Percentiles rank a stretch among this genome's conserved stretches.
Conservation (phyloP, 2,797 vertebrate species). For the Knipowitschia caucasica region DNA sequence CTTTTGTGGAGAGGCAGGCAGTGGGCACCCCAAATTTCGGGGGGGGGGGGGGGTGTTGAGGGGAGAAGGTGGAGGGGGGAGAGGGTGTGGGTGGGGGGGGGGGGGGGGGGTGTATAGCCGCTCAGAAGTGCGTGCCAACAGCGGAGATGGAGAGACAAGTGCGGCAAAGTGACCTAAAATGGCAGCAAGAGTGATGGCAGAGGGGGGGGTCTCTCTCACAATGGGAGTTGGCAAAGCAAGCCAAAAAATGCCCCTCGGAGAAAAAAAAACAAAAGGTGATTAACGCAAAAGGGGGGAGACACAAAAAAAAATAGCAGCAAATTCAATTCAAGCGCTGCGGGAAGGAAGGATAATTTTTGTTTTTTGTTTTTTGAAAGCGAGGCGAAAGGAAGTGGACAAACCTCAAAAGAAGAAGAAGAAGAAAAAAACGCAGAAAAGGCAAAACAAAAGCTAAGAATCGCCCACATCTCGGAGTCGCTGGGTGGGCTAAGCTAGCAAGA, state of each 20-base stretch:
- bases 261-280: slow-evolving; percentile 38
- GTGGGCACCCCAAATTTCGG: slow-evolving; percentile 72
- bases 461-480: slow-evolving; percentile 47
- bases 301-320: slow-evolving; percentile 42
- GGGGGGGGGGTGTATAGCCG: slow-evolving; percentile 10
- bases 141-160: slow-evolving; percentile 76
- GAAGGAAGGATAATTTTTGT: slow-evolving; percentile 24
- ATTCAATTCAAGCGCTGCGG: slow-evolving; percentile 45
- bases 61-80: slow-evolving; percentile 52
- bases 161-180: slow-evolving; percentile 71
- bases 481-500: slow-evolving; percentile 54
- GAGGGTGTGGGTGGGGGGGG: slow-evolving; percentile 42
- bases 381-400: slow-evolving; percentile 58
- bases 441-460: slow-evolving; percentile 59
- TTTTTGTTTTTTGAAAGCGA: slow-evolving; percentile 24
- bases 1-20: slow-evolving; percentile 75
- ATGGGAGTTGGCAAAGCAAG: slow-evolving; percentile 11
- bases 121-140: slow-evolving; percentile 78
- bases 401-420: slow-evolving; percentile 36
- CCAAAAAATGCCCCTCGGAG: not conserved
- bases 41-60: slow-evolving; percentile 48
- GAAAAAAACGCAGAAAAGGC: slow-evolving; percentile 43
- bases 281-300: slow-evolving; percentile 44
- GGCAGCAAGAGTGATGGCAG: slow-evolving; percentile 55
- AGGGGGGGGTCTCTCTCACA: slow-evolving; percentile 21